Conservation (phyloP, 2,888 invertebrate species). For the Amphipoea oculea region DNA sequence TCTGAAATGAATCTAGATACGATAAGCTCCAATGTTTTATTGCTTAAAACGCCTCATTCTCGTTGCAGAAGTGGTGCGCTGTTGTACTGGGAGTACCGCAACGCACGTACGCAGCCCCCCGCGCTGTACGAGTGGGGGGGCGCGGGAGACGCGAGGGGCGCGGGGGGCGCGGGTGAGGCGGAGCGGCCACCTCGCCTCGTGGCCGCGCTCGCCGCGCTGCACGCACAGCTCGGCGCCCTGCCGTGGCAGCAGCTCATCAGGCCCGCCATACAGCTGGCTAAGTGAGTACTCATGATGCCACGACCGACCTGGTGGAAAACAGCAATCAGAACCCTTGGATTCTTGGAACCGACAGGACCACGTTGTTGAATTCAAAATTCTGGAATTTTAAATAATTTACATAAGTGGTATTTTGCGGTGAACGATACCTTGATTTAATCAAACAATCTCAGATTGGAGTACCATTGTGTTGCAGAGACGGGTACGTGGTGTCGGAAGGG, state of each 20-base stretch:
- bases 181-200: slow-evolving; percentile 77
- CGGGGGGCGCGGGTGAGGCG: background rate
- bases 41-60: background rate
- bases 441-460: background rate
- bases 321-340: background rate
- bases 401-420: background rate
- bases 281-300: slow-evolving; percentile 63
- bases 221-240: slow-evolving; percentile 76
- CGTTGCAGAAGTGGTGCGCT: slow-evolving; percentile 92
- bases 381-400: background rate
- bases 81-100: slow-evolving; percentile 93
- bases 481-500: slow-evolving; percentile 76
- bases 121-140: slow-evolving; percentile 85
- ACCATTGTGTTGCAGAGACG: slow-evolving; percentile 68
- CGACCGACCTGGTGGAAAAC: background rate
- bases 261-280: slow-evolving; percentile 80
- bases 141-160: slow-evolving; percentile 11
- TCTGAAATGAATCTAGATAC: background rate
- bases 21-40: background rate
- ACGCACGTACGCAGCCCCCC: slow-evolving; percentile 76
- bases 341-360: background rate
- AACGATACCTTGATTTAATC: background rate
- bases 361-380: background rate
- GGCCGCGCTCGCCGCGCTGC: slow-evolving; percentile 80
- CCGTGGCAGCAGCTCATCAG: slow-evolving; percentile 80